Percentiles rank a stretch among this genome's conserved stretches.
These are phyloP conservation scores for Hirtodrosophila trivittata DNA, from an alignment of 2,888 invertebrate genomes.

Conservation along the genomic window DNA sequence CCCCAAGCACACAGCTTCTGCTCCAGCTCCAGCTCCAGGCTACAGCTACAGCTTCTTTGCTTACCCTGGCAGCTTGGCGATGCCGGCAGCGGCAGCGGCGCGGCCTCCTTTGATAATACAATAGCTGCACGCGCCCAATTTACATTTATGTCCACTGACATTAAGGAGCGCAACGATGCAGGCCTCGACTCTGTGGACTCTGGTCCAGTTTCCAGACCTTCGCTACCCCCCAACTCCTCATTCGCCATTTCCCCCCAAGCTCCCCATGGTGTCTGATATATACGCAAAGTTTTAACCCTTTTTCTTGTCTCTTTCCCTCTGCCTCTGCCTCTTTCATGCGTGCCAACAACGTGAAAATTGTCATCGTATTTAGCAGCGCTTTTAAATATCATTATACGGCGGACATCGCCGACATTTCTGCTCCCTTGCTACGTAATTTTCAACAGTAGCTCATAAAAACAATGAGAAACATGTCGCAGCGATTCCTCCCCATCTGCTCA, in stretches of 20 bases:
- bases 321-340: slow-evolving; percentile 29
- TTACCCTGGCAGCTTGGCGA: slow-evolving; percentile 34
- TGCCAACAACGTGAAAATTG: slow-evolving; percentile 69
- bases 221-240: not conserved
- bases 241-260: slow-evolving; percentile 13
- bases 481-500: slow-evolving; percentile 6
- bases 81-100: slow-evolving; percentile 50
- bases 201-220: slow-evolving; percentile 46
- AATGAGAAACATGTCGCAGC: slow-evolving; percentile 25
- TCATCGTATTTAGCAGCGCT: slow-evolving; percentile 75
- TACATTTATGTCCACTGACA: slow-evolving; percentile 84
- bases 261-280: slow-evolving; percentile 59
- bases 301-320: no score
- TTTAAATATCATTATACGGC: slow-evolving; percentile 76
- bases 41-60: slow-evolving; percentile 72
- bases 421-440: slow-evolving; percentile 62
- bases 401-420: slow-evolving; percentile 44
- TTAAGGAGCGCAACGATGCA: slow-evolving; percentile 75
- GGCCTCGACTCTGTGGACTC: slow-evolving; percentile 29
- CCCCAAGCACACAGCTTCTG: slow-evolving; percentile 35
- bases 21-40: slow-evolving; percentile 27
- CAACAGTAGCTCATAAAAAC: slow-evolving; percentile 62
- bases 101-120: slow-evolving; percentile 84
- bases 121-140: slow-evolving; percentile 84
- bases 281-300: slow-evolving; percentile 60